phyloP scores from a whole-genome alignment of 2,888 invertebrate species.

The Noctua fimbriata region DNA sequence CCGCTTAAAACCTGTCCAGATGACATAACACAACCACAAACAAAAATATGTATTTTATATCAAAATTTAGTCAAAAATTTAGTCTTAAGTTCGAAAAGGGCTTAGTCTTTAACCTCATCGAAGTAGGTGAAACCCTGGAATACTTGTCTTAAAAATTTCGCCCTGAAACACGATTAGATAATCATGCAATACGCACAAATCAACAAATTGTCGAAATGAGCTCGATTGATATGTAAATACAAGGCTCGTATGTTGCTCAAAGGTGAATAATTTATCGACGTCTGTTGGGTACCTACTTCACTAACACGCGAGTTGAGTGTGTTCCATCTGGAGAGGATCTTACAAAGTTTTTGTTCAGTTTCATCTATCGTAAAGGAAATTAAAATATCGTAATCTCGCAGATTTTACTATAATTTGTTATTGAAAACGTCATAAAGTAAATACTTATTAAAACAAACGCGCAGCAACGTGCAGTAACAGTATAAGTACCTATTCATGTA shows the following conservation, averaged over 20 bases:
- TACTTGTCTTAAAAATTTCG: slow-evolving; percentile 12
- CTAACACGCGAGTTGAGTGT: slow-evolving; percentile 3
- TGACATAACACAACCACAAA: slow-evolving; percentile 12
- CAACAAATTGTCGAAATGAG: slow-evolving; percentile 26
- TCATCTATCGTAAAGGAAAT: background rate
- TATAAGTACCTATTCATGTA: background rate
- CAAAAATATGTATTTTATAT: slow-evolving; percentile 1
- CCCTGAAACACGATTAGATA: slow-evolving; percentile 17
- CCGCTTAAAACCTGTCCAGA: slow-evolving; percentile 41
- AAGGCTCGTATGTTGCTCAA: slow-evolving; percentile 13
- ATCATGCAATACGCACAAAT: slow-evolving; percentile 21
- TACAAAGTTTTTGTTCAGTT: slow-evolving; percentile 18
- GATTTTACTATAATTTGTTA: background rate
- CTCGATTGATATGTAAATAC: slow-evolving; percentile 40
- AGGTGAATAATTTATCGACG: slow-evolving; percentile 34
- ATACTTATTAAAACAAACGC: background rate
- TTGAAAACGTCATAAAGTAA: slow-evolving; percentile 1
- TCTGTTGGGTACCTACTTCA: background rate
- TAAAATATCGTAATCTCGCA: slow-evolving; percentile 5
- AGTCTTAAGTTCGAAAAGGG: background rate
- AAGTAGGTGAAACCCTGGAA: background rate
- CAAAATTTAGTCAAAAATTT: slow-evolving; percentile 7
- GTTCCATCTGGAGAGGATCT: slow-evolving; percentile 10
- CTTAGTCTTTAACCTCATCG: background rate
- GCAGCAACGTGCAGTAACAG: too few species aligned